A percentile compares a stretch with the other conserved stretches of the same genome.
These are phyloP conservation scores for Mirza zaza DNA, from an alignment of 2,113 vertebrate species.

Conservation along the genomic window DNA sequence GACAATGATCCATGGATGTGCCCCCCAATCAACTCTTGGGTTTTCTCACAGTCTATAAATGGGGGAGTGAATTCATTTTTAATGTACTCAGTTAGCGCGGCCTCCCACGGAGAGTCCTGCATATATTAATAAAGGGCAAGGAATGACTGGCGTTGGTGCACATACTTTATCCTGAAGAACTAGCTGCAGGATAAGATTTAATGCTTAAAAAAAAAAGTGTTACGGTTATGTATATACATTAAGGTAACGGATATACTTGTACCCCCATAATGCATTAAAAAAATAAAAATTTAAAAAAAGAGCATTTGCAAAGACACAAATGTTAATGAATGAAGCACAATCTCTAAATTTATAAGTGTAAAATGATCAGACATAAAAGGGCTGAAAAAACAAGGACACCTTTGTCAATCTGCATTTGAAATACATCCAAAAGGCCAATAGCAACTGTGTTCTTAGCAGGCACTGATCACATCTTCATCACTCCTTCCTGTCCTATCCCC, in stretches of 20 bases:
- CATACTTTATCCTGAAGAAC: conserved; percentile 66
- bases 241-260: too few relatives aligned
- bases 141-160: conserved; percentile 64
- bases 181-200: conserved; percentile 78
- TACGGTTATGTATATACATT: too few relatives aligned
- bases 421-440: not conserved
- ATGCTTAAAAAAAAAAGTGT: not conserved
- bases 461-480: not conserved
- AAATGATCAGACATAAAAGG: not conserved
- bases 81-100: conserved; percentile 70
- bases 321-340: conserved; percentile 24
- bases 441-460: not conserved
- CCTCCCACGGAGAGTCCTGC: conserved; percentile 47
- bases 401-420: conserved; percentile 30
- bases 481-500: not conserved
- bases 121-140: conserved; percentile 72
- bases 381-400: not conserved
- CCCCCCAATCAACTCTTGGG: conserved; percentile 19
- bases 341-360: not conserved
- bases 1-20: conserved; percentile 82
- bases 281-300: not conserved
- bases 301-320: not conserved
- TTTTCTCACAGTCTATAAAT: conserved; percentile 73
- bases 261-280: too few relatives aligned
- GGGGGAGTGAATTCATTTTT: conserved; percentile 70